These are phyloP conservation scores for Characodon lateralis DNA, from an alignment of 2,797 vertebrate genomes.

Conservation along the genomic window DNA sequence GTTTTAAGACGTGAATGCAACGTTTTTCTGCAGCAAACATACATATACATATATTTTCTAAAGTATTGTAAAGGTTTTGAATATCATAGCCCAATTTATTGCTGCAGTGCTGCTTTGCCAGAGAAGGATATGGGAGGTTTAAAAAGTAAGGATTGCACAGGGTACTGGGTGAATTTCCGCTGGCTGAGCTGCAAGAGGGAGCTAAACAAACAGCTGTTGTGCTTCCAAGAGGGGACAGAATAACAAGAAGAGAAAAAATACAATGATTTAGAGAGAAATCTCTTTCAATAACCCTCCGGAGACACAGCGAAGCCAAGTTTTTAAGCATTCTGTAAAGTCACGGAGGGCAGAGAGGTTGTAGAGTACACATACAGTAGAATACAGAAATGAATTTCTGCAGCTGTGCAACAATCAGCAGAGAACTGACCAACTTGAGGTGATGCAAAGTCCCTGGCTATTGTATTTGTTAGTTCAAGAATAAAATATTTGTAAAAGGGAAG, in stretches of 20 bases:
- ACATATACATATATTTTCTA: neutral
- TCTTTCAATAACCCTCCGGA: slow-evolving; percentile 40
- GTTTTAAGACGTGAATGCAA: neutral
- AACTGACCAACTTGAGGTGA: slow-evolving; percentile 3
- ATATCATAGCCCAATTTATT: slow-evolving; percentile 8
- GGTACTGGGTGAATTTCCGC: slow-evolving; percentile 57
- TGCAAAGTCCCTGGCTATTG: neutral
- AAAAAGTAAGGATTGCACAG: slow-evolving; percentile 40
- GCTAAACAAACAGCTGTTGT: slow-evolving; percentile 67
- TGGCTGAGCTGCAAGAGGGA: slow-evolving; percentile 47
- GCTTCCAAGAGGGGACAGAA: slow-evolving; percentile 41
- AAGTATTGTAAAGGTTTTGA: neutral
- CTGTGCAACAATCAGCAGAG: slow-evolving; percentile 41
- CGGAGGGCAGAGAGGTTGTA: slow-evolving; percentile 52
- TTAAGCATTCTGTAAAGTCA: slow-evolving; percentile 49
- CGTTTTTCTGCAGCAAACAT: neutral
- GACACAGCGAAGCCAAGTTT: slow-evolving; percentile 46
- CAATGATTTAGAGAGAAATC: slow-evolving; percentile 45
- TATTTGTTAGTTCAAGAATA: neutral
- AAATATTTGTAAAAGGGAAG: neutral
- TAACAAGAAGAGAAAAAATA: slow-evolving; percentile 33
- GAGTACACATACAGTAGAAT: slow-evolving; percentile 37
- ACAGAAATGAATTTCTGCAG: slow-evolving; percentile 33
- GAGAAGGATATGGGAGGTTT: slow-evolving; percentile 25
- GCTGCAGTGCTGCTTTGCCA: slow-evolving; percentile 14